phyloP scores from a whole-genome alignment of 2,113 vertebrate genomes.

The Pavo muticus region DNA sequence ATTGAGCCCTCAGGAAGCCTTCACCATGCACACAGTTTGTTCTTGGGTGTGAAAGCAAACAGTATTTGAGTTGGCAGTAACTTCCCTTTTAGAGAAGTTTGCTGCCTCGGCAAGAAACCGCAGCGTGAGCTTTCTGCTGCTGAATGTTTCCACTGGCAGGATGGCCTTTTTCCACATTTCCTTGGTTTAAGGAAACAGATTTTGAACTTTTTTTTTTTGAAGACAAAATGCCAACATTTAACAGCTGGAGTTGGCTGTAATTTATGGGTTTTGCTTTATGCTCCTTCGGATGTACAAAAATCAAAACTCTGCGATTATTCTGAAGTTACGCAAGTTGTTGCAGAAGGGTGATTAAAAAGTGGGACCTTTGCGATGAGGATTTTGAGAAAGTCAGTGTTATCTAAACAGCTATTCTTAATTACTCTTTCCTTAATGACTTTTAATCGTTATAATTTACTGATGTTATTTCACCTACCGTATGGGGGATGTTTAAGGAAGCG shows the following conservation, averaged over 20 bases:
- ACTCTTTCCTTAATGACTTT: conserved; percentile 71
- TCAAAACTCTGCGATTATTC: conserved; percentile 74
- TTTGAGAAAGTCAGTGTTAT: conserved; percentile 73
- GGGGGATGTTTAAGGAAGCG: conserved; percentile 63
- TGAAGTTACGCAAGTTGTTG: conserved; percentile 61
- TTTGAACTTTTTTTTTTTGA: conserved; percentile 83
- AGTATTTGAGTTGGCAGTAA: conserved; percentile 94
- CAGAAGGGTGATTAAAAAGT: conserved; percentile 68
- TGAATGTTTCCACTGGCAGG: conserved; percentile 88
- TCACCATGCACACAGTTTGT: conserved; percentile 86
- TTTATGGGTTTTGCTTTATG: conserved; percentile 79
- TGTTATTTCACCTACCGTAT: conserved; percentile 40
- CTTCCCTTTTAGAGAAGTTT: conserved; percentile 90
- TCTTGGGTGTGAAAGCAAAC: conserved; percentile 89
- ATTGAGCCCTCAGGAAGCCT: conserved; percentile 94
- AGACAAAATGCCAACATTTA: conserved; percentile 84
- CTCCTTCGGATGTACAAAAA: conserved; percentile 67
- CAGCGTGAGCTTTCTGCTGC: conserved; percentile 84
- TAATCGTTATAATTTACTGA: conserved; percentile 75
- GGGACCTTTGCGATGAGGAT: conserved; percentile 39
- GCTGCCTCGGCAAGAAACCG: conserved; percentile 96
- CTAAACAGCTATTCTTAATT: conserved; percentile 76
- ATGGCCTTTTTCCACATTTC: conserved; percentile 96
- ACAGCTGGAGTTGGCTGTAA: conserved; percentile 84
- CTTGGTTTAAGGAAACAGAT: conserved; percentile 98